Evolutionary conservation across 2,797 vertebrate genomes (phyloP).

Genomic region (Tympanoctomys barrerae): DNA sequence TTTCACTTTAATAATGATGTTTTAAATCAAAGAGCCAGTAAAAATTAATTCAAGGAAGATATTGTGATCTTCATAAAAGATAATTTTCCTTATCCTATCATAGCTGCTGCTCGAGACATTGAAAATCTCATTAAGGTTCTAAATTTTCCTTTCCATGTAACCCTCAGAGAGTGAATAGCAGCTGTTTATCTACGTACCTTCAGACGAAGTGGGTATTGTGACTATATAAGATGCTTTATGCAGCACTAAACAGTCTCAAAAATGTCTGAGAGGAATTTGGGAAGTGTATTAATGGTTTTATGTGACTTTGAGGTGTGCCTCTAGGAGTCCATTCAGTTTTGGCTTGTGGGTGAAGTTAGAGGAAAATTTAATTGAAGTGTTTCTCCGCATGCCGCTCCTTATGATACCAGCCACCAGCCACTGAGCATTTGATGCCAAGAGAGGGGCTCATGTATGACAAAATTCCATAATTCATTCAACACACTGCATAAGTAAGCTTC

Average conservation of each 20-base stretch:
- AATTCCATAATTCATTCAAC: not conserved
- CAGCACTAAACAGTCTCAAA: not conserved
- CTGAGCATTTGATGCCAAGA: not conserved
- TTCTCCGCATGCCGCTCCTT: not conserved
- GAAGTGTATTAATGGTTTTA: not conserved
- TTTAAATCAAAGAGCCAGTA: not conserved
- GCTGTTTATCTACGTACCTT: not conserved
- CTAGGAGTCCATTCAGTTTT: not conserved
- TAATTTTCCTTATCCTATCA: not conserved
- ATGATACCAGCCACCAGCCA: not conserved
- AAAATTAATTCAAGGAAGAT: slow-evolving; percentile 20
- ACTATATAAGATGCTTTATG: not conserved
- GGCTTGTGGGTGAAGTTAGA: not conserved
- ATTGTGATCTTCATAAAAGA: slow-evolving; percentile 14
- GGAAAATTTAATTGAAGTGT: not conserved
- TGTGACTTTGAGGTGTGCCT: not conserved
- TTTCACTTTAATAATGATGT: not conserved
- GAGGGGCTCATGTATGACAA: not conserved
- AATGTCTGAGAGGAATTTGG: not conserved
- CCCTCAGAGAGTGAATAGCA: not conserved
- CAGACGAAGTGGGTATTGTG: not conserved
- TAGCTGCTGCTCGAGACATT: not conserved
- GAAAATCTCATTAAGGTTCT: not conserved
- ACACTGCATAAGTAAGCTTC: not conserved
- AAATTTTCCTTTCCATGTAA: not conserved